These are phyloP conservation scores for Cyphomyrmex costatus DNA, from an alignment of 1,140 invertebrate species.

Conservation along the genomic window DNA sequence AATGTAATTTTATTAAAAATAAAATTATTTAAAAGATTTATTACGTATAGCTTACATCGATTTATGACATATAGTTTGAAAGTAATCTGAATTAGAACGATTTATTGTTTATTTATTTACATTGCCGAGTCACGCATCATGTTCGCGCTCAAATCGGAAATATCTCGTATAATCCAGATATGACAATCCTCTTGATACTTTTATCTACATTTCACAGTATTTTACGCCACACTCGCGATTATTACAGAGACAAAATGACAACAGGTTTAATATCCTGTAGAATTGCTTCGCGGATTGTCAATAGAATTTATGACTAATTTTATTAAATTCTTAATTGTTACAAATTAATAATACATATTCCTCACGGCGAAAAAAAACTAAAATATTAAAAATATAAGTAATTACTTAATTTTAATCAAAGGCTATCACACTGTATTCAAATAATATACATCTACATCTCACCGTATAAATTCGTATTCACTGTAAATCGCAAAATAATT, in stretches of 20 bases:
- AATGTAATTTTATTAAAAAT: too few species aligned
- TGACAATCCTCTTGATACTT: neutral
- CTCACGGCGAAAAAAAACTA: too few species aligned
- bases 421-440: constrained; percentile 36
- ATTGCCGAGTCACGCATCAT: neutral
- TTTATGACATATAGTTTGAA: constrained; percentile 4
- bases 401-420: constrained; percentile 55
- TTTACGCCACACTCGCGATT: neutral
- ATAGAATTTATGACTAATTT: neutral
- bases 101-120: constrained; percentile 37
- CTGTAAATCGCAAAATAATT: constrained; percentile 52
- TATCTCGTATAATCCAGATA: neutral
- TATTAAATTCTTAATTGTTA: neutral
- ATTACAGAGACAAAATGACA: neutral
- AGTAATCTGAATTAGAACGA: constrained; percentile 41
- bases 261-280: neutral
- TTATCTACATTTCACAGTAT: neutral
- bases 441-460: constrained; percentile 23
- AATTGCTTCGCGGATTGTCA: too few species aligned
- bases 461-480: constrained; percentile 39
- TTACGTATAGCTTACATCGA: too few species aligned
- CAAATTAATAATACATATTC: neutral
- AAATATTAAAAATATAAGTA: too few species aligned
- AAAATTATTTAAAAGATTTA: too few species aligned
- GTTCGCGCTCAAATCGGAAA: neutral